Base-by-base conservation (phyloP, 92 coral and sea anemone genomes). In the Metridium senile region DNA sequence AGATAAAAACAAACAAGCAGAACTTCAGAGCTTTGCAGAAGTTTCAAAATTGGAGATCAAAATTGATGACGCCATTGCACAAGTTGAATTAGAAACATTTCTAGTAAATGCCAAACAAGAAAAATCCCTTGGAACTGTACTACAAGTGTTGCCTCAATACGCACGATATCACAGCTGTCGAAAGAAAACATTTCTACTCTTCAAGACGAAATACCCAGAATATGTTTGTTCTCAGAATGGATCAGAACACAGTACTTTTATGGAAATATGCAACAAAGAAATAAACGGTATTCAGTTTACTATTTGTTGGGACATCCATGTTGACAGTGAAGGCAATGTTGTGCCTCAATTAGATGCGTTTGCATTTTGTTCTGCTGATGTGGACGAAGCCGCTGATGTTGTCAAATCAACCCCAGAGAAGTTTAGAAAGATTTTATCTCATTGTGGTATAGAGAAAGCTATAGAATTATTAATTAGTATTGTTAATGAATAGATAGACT, bases 391-490 rank as follows among this genome's bases (percentile, higher is more conserved):
- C 52, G 85, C 62, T 26, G 77, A 66, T 31, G 43, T 88, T n/a
- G 54, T 87, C 0, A 68, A 74, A 59, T 87, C 76, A 33, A 80
- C 91, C 33, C 93, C 93, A n/a, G 69, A 71, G 45, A 75, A 92
- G 66, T 96, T 96, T 81, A 74, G 89, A 52, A 85, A 82, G 27
- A 86, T 92, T 66, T 70, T 96, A 47, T 89, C 89, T 49, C 26
- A 70, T 47, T 47, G 89, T 82, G 99, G 99, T 26, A 88, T 96
- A 73, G 99, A 96, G 49, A 81, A 96, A 57, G 80, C 99, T 58
- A 82, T 96, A 68, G 99, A 96, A 64, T 59, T 85, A 53, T 78
- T 93, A 9, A 68, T 91, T 20, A 75, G 62, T n/a, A 75, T 63
- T 63, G 72, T 46, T 25, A 43, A 75, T 19, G 31, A 64, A 59